Evolutionary conservation across 1,140 invertebrate genomes (phyloP).

Genomic region (Drosophila pseudoananassae): DNA sequence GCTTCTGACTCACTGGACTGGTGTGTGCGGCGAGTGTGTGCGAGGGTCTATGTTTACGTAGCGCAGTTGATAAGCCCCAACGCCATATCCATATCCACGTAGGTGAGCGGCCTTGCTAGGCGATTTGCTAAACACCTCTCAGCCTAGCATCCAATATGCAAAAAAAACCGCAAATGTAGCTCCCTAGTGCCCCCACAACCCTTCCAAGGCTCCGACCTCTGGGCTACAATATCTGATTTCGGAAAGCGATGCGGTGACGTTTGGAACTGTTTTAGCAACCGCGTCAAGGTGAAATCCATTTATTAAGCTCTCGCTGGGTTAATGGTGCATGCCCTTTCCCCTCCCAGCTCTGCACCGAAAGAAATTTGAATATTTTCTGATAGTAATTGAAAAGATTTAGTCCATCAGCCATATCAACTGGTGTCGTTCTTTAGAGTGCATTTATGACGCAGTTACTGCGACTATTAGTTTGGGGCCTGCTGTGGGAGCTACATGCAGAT

Average conservation of each 20-base stretch:
- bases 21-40: slow-evolving; percentile 32
- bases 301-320: slow-evolving; percentile 70
- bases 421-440: neutral
- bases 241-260: slow-evolving; percentile 72
- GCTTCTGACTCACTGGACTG: slow-evolving; percentile 61
- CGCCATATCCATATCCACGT: slow-evolving; percentile 12
- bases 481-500: neutral
- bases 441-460: slow-evolving; percentile 12
- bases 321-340: slow-evolving; percentile 59
- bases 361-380: slow-evolving; percentile 2
- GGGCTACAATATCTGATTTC: slow-evolving; percentile 27
- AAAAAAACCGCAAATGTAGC: slow-evolving; percentile 51
- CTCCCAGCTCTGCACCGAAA: slow-evolving; percentile 4
- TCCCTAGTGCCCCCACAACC: neutral
- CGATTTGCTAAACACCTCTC: slow-evolving; percentile 33
- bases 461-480: slow-evolving; percentile 4
- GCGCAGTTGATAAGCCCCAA: slow-evolving; percentile 61
- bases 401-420: too few species aligned
- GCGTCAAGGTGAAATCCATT: slow-evolving; percentile 80
- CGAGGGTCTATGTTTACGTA: slow-evolving; percentile 20
- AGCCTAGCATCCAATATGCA: slow-evolving; percentile 18
- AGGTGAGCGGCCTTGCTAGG: slow-evolving; percentile 38
- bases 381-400: neutral
- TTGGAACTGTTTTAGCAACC: slow-evolving; percentile 60
- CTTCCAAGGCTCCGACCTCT: neutral